Evolutionary conservation across 1,140 invertebrate genomes (phyloP), one percentile per base, ranked within the genome.

Genomic region (Drosophila insularis): DNA sequence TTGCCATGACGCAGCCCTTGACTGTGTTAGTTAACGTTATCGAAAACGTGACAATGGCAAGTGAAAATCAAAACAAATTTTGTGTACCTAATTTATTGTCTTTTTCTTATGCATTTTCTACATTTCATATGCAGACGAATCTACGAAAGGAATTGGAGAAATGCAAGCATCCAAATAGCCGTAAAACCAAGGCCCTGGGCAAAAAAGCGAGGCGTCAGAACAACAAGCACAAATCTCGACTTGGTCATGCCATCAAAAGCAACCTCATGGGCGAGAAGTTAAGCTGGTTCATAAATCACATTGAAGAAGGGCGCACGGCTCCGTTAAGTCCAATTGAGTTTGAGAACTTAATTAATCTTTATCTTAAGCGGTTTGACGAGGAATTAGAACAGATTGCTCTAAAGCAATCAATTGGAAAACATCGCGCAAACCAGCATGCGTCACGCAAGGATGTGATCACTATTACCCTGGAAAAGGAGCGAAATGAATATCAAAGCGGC

Each of bases 111-210:
- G 27, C 2, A 14, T 58, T 35, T 11, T 56, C 0, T 1, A 54
- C n/a, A 17, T n/a, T 35, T 2, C 32, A 19, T 31, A 1, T 8
- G 8, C 55, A 91, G 90, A 81, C 90, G 0, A 91, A 91, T 64
- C 58, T 93, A 43, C 92, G 91, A 68, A 93, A 92, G 63, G 93
- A 93, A 70, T 68, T 95, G 13, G 91, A 93, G 23, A 94, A 95
- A 90, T 93, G 94, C 59, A 96, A 95, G 81, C 96, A 97, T 92
- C 96, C 96, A 7, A 96, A 96, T 81, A 96, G 95, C 73, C 93
- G 96, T 74, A 96, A 96, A 92, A 95, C 95, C 1, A 93, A 94
- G 70, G 94, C 95, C 11, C 91, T 96, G 35, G 92, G 93, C 2
- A 96, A 95, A 86, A 94, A 95, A 85, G 92, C 94, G 10, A 94